Conservation (phyloP, 2,888 invertebrate genomes). For the Machimus atricapillus region DNA sequence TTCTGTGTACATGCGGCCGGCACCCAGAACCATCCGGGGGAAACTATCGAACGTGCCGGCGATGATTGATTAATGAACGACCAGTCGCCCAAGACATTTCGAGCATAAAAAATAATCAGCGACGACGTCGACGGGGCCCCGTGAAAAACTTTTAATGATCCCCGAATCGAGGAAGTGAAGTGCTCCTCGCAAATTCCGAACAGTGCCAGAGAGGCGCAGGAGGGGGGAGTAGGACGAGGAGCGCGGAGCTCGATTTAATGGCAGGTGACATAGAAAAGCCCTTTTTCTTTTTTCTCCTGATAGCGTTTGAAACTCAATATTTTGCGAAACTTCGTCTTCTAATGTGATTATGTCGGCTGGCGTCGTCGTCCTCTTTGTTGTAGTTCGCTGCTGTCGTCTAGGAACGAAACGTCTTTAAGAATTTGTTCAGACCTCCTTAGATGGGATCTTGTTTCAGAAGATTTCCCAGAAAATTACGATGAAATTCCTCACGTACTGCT, state of each 20-base stretch:
- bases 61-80: slow-evolving; percentile 40
- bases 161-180: not conserved
- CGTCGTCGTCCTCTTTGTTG: not conserved
- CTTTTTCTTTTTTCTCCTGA: not conserved
- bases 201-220: not conserved
- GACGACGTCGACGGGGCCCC: not conserved
- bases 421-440: not conserved
- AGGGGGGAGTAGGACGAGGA: not conserved
- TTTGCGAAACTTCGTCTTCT: not conserved
- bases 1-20: not conserved
- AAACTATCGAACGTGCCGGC: slow-evolving; percentile 27
- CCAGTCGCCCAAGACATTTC: slow-evolving; percentile 13
- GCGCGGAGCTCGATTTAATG: not conserved
- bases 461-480: not conserved
- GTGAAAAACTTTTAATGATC: not conserved
- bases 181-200: not conserved
- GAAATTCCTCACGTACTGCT: not conserved
- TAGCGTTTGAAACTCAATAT: not conserved
- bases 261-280: not conserved
- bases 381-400: not conserved
- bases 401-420: not conserved
- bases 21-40: slow-evolving; percentile 8
- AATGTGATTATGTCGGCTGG: not conserved
- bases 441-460: not conserved
- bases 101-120: not conserved